Base-by-base conservation (phyloP, 2,113 vertebrate species). In the Psittacara wagleri region DNA sequence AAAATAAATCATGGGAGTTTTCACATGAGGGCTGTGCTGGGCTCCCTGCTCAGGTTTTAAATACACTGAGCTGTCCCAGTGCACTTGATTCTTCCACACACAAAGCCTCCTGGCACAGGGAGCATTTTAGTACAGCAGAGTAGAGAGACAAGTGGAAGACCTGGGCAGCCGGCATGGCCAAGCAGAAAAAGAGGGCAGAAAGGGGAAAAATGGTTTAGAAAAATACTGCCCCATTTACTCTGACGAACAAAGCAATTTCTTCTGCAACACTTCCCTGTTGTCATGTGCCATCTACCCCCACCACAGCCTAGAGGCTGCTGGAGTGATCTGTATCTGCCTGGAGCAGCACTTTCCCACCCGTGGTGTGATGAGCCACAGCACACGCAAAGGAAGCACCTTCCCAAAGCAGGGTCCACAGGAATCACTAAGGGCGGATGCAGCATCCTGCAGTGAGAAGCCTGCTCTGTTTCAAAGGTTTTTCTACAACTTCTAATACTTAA, bases 251-350 rank as follows among this genome's bases (percentile, higher is more conserved):
- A 66, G 12, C n/a, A 20, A 33, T 23, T 24, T 23, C 31, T 49
- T 33, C 41, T 25, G 25, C 41, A 66, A 35, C 11, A 3, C 51
- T 8, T 43, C 10, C 35, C 16, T 24, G 22, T 27, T 20, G 6
- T 11, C 37, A 59, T 25, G 44, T 1, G 37, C 19, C 61, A 70
- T 16, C 46, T 33, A 9, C 29, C 48, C 49, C 25, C 27, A 13
- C 24, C 33, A 1, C 7, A 16, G 7, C 27, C 29, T 27, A 10
- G n/a, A 5, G 20, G 33, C 31, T 41, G 41, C n/a, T 16, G n/a
- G 11, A 51, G 81, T 22, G 17, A 6, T 1, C 31, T 6, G 3
- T 1, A 7, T 46, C 59, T 8, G 31, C 48, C 1, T 3, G 1
- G 28, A 66, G 52, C 41, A 48, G 8, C 8, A 0, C 23, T 5